phyloP scores from a whole-genome alignment of 1,140 invertebrate species.

The Tenebrio molitor region DNA sequence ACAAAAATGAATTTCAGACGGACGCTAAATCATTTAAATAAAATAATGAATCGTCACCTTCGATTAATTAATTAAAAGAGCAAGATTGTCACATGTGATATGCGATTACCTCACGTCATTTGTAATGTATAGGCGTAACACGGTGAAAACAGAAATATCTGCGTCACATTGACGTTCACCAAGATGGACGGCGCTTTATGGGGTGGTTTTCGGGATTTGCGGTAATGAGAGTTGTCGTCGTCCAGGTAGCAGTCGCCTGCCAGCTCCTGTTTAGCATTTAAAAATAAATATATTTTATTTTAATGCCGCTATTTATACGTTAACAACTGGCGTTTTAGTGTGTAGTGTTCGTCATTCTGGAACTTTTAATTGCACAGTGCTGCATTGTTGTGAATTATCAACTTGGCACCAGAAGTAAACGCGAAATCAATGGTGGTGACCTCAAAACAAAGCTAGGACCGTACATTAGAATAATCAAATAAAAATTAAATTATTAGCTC shows the following conservation, averaged over 20 bases:
- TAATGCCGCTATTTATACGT: slow-evolving; percentile 11
- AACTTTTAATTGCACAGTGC: no score
- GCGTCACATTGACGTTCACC: no score
- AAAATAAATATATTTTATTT: slow-evolving; percentile 2
- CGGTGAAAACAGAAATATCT: neutral
- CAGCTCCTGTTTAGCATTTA: neutral
- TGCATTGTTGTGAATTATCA: no score
- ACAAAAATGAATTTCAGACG: neutral
- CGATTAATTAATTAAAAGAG: slow-evolving; percentile 35
- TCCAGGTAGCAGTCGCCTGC: neutral
- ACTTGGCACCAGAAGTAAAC: no score
- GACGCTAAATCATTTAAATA: slow-evolving; percentile 25
- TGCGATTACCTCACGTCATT: slow-evolving; percentile 1
- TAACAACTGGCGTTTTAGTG: slow-evolving; percentile 1
- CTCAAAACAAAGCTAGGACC: no score
- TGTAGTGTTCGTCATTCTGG: no score
- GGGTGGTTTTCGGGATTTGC: slow-evolving; percentile 18
- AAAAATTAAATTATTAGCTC: no score
- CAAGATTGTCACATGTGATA: slow-evolving; percentile 27
- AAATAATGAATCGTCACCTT: slow-evolving; percentile 25
- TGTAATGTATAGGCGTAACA: slow-evolving; percentile 1
- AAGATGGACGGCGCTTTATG: slow-evolving; percentile 9
- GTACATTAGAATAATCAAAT: no score
- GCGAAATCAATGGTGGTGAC: no score
- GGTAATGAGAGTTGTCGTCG: slow-evolving; percentile 13